Conservation (phyloP, 2,888 invertebrate species). For the Cheilosia impressa region DNA sequence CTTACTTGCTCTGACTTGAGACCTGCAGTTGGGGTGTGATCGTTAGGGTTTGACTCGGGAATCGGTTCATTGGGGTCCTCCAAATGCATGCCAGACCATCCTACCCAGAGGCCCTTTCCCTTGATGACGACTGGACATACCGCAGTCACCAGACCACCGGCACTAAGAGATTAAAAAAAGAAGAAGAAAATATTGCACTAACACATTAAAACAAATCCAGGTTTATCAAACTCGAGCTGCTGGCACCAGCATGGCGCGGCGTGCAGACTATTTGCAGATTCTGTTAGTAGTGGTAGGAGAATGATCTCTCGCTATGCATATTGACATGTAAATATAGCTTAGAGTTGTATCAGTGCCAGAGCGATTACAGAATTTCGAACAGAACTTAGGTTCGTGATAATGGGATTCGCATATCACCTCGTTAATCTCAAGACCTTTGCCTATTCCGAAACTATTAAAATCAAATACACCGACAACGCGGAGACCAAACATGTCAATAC, state of each 20-base stretch:
- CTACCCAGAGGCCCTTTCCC: conserved; percentile 94
- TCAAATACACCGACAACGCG: conserved; percentile 25
- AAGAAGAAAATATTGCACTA: background rate
- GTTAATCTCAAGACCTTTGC: conserved; percentile 60
- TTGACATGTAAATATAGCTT: conserved; percentile 26
- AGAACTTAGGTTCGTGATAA: conserved; percentile 14
- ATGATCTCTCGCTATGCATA: conserved; percentile 29
- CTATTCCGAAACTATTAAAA: conserved; percentile 36
- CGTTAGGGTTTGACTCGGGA: conserved; percentile 93
- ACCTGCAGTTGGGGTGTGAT: conserved; percentile 94
- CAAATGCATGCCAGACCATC: conserved; percentile 95
- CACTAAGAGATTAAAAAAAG: conserved; percentile 85
- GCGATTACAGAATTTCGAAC: conserved; percentile 4
- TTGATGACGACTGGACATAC: conserved; percentile 95
- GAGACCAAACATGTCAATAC: conserved; percentile 59
- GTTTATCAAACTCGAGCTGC: conserved; percentile 2
- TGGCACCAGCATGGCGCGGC: conserved; percentile 35
- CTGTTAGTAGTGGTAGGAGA: conserved; percentile 13
- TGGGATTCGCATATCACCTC: conserved; percentile 47
- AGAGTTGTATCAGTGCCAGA: conserved; percentile 23
- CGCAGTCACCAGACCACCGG: conserved; percentile 95
- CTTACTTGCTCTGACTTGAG: conserved; percentile 91
- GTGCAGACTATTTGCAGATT: conserved; percentile 37
- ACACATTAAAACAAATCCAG: background rate
- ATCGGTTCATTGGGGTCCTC: conserved; percentile 90